These are phyloP conservation scores for Agrenia bidenticulata DNA, from an alignment of 2,888 invertebrate species.

Conservation along the genomic window DNA sequence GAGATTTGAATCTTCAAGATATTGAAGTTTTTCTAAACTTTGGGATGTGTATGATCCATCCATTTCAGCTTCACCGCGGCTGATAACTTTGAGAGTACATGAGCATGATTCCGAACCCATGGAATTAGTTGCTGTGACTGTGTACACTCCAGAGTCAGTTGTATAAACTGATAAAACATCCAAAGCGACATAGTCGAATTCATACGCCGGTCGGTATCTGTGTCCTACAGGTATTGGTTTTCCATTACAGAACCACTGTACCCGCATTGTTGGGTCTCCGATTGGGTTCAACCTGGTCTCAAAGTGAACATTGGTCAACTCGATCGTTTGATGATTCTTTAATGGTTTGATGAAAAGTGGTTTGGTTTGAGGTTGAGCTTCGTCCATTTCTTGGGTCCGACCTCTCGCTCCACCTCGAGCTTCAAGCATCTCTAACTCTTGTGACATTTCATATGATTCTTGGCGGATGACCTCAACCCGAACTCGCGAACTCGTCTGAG, in stretches of 20 bases:
- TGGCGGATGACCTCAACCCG: conserved; percentile 56
- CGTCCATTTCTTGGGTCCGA: conserved; percentile 69
- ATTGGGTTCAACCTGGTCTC: conserved; percentile 89
- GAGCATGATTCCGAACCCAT: conserved; percentile 92
- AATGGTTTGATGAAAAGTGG: conserved; percentile 84
- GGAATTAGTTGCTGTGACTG: conserved; percentile 90
- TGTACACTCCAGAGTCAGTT: conserved; percentile 89
- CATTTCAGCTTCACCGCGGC: conserved; percentile 76
- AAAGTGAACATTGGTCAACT: conserved; percentile 87
- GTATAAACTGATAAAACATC: conserved; percentile 95
- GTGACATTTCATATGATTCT: conserved; percentile 10
- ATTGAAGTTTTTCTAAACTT: conserved; percentile 80
- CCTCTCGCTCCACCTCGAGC: conserved; percentile 60
- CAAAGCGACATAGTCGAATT: conserved; percentile 95
- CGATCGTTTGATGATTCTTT: conserved; percentile 85
- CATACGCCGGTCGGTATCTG: conserved; percentile 91
- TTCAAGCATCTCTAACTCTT: conserved; percentile 66
- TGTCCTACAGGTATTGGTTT: conserved; percentile 84
- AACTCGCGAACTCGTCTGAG: conserved; percentile 87
- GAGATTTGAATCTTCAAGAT: conserved; percentile 81
- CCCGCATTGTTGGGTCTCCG: conserved; percentile 75
- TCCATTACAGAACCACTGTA: conserved; percentile 92
- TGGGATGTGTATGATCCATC: conserved; percentile 90
- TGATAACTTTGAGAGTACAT: conserved; percentile 80
- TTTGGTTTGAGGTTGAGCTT: conserved; percentile 73